Evolutionary conservation across 1,140 invertebrate genomes (phyloP), one percentile per base, ranked within the genome.

Genomic region (Drosophila busckii): DNA sequence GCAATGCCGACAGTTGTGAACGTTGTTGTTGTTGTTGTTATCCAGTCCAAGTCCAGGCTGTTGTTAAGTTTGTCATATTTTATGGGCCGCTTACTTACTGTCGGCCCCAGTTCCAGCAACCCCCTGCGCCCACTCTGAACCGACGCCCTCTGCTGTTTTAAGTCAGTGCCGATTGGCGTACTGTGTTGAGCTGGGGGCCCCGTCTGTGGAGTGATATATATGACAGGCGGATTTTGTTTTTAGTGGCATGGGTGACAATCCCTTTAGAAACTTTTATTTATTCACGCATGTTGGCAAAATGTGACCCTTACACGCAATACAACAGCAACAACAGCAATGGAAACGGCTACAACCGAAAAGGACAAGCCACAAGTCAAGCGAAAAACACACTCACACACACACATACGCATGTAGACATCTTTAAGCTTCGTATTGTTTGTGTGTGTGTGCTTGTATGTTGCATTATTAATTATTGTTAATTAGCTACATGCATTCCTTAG

Each of bases 61-160:
- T 66, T 71, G 69, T 66, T 70, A 76, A 70, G 70, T 76, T 70
- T 76, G 65, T 76, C 70, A 76, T 76, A 76, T 76, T 76, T 76
- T 76, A 75, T 75, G 70, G 58, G 35, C 56, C 56, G 68, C 52
- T 73, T 73, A 73, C 52, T 44, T 75, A 64, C 68, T 70, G 59
- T 49, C 50, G 23, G 22, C 32, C 38, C 22, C 53, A 29, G 17
- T 25, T 42, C 12, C 16, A n/a, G 4, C 32, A 12, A 41, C 13
- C 13, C 9, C 31, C 7, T 16, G 20, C 16, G n/a, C 23, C 25
- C 15, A 15, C 37, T 22, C 2, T 38, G 17, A 17, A 38, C 17
- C 38, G 28, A 17, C 48, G 16, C 25, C 26, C 8, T 25, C 49
- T 9, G 20, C 17, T n/a, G n/a, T n/a, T n/a, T n/a, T n/a, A n/a